Conservation (phyloP, 2,888 invertebrate species). For the Nezara viridula region DNA sequence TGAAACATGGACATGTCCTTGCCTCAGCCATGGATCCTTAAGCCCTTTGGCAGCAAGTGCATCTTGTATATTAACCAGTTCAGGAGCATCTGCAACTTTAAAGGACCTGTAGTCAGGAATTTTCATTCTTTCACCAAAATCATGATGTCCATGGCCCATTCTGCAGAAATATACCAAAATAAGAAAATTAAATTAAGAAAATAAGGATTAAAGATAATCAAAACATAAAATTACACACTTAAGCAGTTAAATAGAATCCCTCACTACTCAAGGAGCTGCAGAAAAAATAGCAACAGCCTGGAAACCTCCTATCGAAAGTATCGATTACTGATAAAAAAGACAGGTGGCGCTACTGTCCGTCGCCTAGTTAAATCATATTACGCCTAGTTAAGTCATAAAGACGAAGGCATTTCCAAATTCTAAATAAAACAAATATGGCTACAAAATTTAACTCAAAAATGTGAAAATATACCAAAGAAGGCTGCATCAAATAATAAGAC, state of each 20-base stretch:
- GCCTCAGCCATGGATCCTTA: conserved; percentile 89
- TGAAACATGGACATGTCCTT: background rate
- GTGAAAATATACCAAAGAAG: too few relatives aligned
- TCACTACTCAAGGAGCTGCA: background rate
- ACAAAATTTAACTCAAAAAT: background rate
- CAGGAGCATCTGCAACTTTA: conserved; percentile 79
- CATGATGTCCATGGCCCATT: conserved; percentile 28
- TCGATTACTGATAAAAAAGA: background rate
- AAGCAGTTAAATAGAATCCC: background rate
- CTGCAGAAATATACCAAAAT: background rate
- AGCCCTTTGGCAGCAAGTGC: conserved; percentile 80
- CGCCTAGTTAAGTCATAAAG: background rate
- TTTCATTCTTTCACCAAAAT: conserved; percentile 65
- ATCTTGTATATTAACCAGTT: conserved; percentile 76
- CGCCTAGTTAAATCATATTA: background rate
- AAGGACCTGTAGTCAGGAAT: conserved; percentile 82
- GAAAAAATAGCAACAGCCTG: background rate
- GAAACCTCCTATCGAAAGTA: background rate
- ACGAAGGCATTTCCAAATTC: background rate
- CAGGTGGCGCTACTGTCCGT: background rate
- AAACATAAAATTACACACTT: background rate
- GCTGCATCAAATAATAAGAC: too few relatives aligned
- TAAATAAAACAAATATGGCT: background rate
- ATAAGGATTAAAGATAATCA: background rate
- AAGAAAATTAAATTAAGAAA: background rate